Conservation (phyloP, 2,888 invertebrate genomes). For the Ditylenchus weischeri region DNA sequence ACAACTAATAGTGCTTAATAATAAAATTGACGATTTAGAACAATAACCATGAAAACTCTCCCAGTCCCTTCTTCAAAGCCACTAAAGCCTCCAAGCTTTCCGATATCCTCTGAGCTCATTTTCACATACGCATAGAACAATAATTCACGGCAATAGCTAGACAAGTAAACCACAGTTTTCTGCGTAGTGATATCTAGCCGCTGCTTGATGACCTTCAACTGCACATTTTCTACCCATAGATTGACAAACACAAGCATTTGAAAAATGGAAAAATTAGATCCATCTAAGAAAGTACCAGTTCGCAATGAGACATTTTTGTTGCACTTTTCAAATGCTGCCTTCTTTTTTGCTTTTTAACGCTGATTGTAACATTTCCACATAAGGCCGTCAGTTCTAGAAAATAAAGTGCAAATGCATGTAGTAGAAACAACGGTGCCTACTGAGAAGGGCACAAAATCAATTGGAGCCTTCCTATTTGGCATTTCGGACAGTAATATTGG, state of each 20-base stretch:
- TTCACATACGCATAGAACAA: conserved; percentile 9
- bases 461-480: too few species aligned
- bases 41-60: background rate
- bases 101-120: background rate
- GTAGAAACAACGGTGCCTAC: too few species aligned
- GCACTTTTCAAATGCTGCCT: too few species aligned
- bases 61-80: conserved; percentile 19
- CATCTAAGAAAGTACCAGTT: conserved; percentile 5
- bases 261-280: conserved; percentile 7
- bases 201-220: background rate
- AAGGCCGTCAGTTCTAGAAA: too few species aligned
- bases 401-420: too few species aligned
- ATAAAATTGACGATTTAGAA: background rate
- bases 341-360: too few species aligned
- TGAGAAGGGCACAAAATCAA: too few species aligned
- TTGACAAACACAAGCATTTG: conserved; percentile 6
- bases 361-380: too few species aligned
- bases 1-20: conserved; percentile 5
- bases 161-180: conserved; percentile 12
- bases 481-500: background rate
- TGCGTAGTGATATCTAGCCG: too few species aligned
- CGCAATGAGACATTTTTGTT: too few species aligned
- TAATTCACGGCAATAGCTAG: conserved; percentile 16
- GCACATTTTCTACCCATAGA: background rate
- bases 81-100: conserved; percentile 15